Percentiles rank a stretch among this genome's conserved stretches.
These are phyloP conservation scores for Menidia beryllina DNA, from an alignment of 2,113 vertebrate genomes.

Conservation along the genomic window DNA sequence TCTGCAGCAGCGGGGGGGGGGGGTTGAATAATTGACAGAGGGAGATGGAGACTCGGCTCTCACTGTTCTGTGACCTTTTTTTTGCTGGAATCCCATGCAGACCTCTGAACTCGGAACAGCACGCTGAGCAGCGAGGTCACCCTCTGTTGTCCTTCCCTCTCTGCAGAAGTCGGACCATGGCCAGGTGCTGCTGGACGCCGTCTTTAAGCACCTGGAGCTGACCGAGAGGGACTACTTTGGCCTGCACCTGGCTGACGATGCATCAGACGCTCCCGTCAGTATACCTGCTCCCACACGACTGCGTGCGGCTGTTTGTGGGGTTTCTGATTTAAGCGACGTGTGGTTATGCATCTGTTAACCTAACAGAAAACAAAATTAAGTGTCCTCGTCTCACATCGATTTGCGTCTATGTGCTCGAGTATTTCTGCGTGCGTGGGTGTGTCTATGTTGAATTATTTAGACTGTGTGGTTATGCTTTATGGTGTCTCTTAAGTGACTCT, in stretches of 20 bases:
- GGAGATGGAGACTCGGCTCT: constrained; percentile 4
- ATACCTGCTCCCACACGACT: not conserved
- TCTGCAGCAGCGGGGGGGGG: not conserved
- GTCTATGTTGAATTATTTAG: constrained; percentile 67
- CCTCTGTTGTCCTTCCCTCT: constrained; percentile 20
- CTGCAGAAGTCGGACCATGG: constrained; percentile 94
- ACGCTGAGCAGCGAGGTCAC: not conserved
- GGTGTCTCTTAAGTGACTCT: constrained; percentile 72
- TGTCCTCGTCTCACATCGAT: not conserved
- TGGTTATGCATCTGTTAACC: too few species aligned
- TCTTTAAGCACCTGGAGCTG: constrained; percentile 98
- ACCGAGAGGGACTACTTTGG: constrained; percentile 99
- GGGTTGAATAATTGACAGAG: constrained; percentile 46
- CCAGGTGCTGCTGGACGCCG: constrained; percentile 92
- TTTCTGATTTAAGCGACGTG: not conserved
- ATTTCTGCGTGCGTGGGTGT: constrained; percentile 32
- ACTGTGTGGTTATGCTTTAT: constrained; percentile 48
- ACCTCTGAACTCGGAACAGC: not conserved
- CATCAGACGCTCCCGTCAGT: constrained; percentile 93
- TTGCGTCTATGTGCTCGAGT: not conserved
- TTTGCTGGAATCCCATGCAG: not conserved
- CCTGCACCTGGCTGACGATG: constrained; percentile 94
- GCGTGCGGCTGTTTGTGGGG: not conserved
- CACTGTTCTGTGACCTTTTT: constrained; percentile 21
- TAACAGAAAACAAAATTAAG: not conserved